A percentile compares a stretch with the other conserved stretches of the same genome.
These are phyloP conservation scores for Macrocentrus cingulum DNA, from an alignment of 1,140 invertebrate genomes.

Conservation along the genomic window DNA sequence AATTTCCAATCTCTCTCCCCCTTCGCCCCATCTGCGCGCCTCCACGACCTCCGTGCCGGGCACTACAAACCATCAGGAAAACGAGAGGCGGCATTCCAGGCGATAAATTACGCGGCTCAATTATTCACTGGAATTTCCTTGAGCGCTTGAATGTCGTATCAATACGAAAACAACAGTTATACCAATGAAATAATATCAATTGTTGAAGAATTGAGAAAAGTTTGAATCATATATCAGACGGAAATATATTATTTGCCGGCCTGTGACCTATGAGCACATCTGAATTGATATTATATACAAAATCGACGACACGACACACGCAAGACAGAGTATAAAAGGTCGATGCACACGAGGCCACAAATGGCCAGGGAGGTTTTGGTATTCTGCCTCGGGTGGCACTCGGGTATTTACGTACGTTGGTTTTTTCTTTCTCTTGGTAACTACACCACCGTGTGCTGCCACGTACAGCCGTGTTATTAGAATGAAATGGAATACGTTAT, in stretches of 20 bases:
- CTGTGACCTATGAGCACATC: background rate
- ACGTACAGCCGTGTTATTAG: constrained; percentile 27
- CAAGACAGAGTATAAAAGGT: background rate
- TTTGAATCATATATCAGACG: too few species aligned
- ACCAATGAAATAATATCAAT: too few species aligned
- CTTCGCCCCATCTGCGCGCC: constrained; percentile 12
- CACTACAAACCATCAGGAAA: constrained; percentile 32
- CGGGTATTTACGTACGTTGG: constrained; percentile 15
- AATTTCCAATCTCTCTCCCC: constrained; percentile 48
- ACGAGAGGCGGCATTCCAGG: constrained; percentile 51
- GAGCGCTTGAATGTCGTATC: constrained; percentile 8
- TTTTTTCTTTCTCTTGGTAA: constrained; percentile 6
- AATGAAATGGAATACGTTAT: constrained; percentile 29
- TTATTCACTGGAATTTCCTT: constrained; percentile 55
- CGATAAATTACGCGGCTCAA: constrained; percentile 57
- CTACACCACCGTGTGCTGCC: constrained; percentile 8
- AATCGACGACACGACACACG: background rate
- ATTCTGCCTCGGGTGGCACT: constrained; percentile 10
- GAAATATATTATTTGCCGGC: background rate
- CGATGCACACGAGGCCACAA: background rate
- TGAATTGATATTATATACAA: background rate
- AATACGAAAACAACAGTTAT: too few species aligned
- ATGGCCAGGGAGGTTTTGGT: constrained; percentile 17
- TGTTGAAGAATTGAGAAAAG: too few species aligned
- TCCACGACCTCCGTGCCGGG: background rate